These are phyloP conservation scores for Dryococelus australis DNA, from an alignment of 2,888 invertebrate genomes.

Conservation along the genomic window DNA sequence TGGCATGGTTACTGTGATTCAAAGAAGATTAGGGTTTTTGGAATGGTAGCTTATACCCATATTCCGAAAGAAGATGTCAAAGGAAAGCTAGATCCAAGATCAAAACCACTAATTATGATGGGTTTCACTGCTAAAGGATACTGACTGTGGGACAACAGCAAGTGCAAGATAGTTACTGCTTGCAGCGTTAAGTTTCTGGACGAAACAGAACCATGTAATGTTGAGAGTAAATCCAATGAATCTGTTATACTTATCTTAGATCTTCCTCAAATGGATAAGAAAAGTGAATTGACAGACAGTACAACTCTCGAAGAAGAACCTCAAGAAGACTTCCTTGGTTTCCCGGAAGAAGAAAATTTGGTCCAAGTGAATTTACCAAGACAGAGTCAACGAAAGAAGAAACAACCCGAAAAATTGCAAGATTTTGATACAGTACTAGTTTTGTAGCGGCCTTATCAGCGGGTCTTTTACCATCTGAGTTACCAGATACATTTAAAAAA, in stretches of 20 bases:
- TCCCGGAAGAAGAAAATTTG: not conserved
- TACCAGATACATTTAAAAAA: not conserved
- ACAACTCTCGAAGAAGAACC: too few relatives aligned
- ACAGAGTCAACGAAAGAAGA: not conserved
- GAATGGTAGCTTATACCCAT: too few relatives aligned
- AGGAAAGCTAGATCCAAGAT: too few relatives aligned
- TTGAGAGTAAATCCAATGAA: not conserved
- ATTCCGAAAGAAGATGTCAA: too few relatives aligned
- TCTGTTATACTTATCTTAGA: not conserved
- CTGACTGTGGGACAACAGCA: not conserved
- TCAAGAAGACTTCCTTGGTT: too few relatives aligned
- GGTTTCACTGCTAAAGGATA: not conserved
- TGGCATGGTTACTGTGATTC: too few relatives aligned
- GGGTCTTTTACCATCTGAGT: not conserved
- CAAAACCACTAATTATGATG: not conserved
- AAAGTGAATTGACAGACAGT: too few relatives aligned
- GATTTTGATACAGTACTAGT: not conserved
- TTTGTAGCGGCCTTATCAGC: not conserved
- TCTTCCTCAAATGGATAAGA: too few relatives aligned
- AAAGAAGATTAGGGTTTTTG: too few relatives aligned
- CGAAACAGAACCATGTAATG: not conserved
- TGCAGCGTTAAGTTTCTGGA: not conserved
- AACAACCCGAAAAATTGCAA: not conserved
- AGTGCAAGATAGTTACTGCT: not conserved
- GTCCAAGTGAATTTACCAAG: not conserved